Percentiles rank a stretch among this genome's conserved stretches.
Evolutionary conservation across 2,113 vertebrate genomes (phyloP).

Genomic region (Canis aureus): DNA sequence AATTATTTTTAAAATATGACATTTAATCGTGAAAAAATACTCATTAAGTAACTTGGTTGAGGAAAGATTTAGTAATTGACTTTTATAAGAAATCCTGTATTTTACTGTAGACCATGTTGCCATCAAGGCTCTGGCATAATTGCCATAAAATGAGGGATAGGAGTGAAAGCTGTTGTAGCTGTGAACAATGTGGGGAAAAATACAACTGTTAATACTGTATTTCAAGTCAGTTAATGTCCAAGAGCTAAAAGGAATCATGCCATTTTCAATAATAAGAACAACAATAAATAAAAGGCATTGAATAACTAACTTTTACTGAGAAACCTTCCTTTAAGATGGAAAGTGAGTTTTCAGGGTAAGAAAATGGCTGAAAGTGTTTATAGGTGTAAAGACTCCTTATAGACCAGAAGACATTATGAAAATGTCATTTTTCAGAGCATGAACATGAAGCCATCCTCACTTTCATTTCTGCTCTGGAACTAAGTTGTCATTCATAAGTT

Average conservation of each 20-base stretch:
- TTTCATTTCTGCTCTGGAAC: constrained; percentile 43
- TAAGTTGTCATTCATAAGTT: background rate
- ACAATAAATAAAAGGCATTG: background rate
- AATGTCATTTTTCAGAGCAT: background rate
- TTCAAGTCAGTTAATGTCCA: background rate
- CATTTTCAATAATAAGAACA: constrained; percentile 27
- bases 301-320: background rate
- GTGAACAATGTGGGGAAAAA: background rate
- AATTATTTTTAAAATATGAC: constrained; percentile 58
- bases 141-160: background rate
- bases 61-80: background rate
- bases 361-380: constrained; percentile 8
- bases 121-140: background rate
- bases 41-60: constrained; percentile 20
- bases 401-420: background rate
- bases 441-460: background rate
- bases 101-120: background rate
- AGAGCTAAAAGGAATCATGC: background rate
- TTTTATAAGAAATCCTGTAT: background rate
- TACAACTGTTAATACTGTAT: background rate
- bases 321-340: background rate
- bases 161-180: background rate
- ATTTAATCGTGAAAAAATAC: constrained; percentile 46
- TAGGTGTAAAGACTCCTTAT: background rate
- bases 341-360: background rate